A percentile compares a stretch with the other conserved stretches of the same genome.
Conservation (phyloP, 2,113 vertebrate species). For the Hemichromis elongatus region DNA sequence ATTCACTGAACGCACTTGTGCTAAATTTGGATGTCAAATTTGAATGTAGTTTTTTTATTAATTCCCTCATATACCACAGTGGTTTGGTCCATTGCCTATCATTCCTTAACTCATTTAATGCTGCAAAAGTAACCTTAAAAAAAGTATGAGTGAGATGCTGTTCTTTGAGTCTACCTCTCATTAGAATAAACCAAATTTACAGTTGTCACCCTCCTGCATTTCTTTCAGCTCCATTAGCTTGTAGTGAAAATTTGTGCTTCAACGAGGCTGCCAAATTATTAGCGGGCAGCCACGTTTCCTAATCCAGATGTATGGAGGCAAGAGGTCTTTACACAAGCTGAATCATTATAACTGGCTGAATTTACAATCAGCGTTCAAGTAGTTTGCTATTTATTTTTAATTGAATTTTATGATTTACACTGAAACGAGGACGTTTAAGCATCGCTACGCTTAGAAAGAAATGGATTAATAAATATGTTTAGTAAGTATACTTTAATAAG, state of each 20-base stretch:
- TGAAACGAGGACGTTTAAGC: neutral
- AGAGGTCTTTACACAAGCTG: neutral
- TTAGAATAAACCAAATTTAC: neutral
- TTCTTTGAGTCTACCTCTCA: neutral
- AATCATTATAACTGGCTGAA: neutral
- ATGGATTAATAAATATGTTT: slow-evolving; percentile 3
- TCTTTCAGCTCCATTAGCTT: neutral
- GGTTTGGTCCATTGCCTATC: neutral
- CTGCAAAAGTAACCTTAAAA: neutral
- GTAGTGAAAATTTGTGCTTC: neutral
- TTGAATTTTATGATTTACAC: neutral
- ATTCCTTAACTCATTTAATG: neutral
- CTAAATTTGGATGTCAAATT: neutral
- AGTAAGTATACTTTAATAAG: too few relatives aligned
- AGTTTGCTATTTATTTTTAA: neutral
- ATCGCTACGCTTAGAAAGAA: neutral
- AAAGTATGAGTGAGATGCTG: neutral
- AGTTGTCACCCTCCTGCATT: neutral
- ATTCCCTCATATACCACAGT: neutral
- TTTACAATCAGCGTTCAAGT: neutral
- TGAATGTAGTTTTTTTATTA: rapidly evolving
- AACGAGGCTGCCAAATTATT: neutral
- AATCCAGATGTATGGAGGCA: neutral
- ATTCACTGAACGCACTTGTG: neutral
- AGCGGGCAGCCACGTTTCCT: rapidly evolving